phyloP scores from a whole-genome alignment of 2,113 vertebrate genomes.

The Podilymbus podiceps region DNA sequence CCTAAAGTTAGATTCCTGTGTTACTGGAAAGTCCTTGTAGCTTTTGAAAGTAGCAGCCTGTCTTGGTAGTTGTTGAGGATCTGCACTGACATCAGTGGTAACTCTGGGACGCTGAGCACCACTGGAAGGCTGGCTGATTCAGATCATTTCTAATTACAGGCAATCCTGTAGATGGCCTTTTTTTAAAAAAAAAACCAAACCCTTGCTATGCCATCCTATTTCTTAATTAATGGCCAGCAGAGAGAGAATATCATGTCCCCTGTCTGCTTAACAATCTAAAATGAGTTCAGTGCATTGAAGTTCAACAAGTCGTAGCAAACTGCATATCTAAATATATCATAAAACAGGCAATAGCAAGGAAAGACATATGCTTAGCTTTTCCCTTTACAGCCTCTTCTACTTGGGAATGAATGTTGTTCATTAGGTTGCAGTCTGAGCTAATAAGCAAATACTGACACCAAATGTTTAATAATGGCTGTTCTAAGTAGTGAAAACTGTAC shows the following conservation, averaged over 20 bases:
- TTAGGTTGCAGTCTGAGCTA: neutral
- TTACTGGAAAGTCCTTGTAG: neutral
- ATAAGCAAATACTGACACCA: constrained; percentile 3
- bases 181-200: neutral
- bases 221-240: neutral
- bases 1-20: neutral
- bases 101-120: neutral
- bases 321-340: neutral
- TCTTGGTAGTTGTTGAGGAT: neutral
- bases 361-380: constrained; percentile 22
- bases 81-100: neutral
- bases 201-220: neutral
- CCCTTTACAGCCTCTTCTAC: neutral
- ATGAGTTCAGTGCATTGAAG: neutral
- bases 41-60: neutral
- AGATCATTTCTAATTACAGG: neutral
- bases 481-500: neutral
- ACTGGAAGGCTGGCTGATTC: neutral
- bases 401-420: neutral
- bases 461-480: neutral
- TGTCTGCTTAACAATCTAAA: neutral
- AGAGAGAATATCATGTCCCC: neutral
- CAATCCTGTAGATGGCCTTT: neutral
- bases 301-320: neutral
- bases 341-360: neutral